phyloP scores from a whole-genome alignment of 2,888 invertebrate genomes.

The Scrobipalpa atriplicella region DNA sequence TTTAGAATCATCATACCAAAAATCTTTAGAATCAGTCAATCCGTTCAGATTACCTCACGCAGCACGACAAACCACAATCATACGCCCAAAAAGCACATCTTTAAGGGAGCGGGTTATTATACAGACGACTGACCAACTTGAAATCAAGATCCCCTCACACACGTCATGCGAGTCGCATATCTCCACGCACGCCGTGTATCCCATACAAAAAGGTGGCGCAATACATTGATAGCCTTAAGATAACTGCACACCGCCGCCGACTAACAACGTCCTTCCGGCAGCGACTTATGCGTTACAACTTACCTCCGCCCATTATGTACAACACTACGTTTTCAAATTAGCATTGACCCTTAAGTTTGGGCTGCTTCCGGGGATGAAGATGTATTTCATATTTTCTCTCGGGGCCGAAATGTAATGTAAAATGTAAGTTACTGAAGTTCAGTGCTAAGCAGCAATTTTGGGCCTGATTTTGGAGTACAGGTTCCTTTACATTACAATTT shows the following conservation, averaged over 20 bases:
- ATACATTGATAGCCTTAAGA: constrained; percentile 72
- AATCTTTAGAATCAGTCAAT: too few species aligned
- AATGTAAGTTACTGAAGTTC: too few species aligned
- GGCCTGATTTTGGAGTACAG: too few species aligned
- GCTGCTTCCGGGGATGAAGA: background rate
- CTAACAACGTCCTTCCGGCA: constrained; percentile 75
- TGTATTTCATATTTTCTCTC: too few species aligned
- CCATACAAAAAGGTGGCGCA: constrained; percentile 44
- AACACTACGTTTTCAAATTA: constrained; percentile 36
- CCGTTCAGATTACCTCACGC: too few species aligned
- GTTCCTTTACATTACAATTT: too few species aligned
- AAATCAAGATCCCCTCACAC: constrained; percentile 5
- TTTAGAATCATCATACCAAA: too few species aligned
- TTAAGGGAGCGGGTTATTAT: background rate
- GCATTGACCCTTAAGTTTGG: constrained; percentile 37
- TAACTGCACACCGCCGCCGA: constrained; percentile 46
- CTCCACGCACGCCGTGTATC: constrained; percentile 6
- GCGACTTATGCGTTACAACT: constrained; percentile 64
- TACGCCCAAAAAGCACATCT: too few species aligned
- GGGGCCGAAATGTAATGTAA: too few species aligned
- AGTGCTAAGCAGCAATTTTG: too few species aligned
- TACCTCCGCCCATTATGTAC: constrained; percentile 59
- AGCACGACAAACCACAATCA: too few species aligned
- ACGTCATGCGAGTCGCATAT: constrained; percentile 9
- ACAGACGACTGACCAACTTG: background rate